phyloP scores from a whole-genome alignment of 1,140 invertebrate species.

The Mesaphorura yosii region DNA sequence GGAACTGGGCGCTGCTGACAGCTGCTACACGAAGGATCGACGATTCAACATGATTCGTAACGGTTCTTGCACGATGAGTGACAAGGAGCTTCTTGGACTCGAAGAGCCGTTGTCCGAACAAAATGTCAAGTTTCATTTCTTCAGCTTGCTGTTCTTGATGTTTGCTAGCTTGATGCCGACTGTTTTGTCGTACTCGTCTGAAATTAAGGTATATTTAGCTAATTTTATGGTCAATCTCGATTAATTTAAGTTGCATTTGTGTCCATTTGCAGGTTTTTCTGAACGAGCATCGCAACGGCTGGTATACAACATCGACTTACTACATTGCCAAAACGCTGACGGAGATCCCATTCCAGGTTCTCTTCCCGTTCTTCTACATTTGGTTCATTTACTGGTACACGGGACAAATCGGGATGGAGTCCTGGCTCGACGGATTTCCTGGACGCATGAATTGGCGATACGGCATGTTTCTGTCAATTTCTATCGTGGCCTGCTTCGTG shows the following conservation, averaged over 20 bases:
- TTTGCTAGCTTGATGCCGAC: slow-evolving; percentile 17
- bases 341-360: slow-evolving; percentile 9
- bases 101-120: not conserved
- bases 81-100: not conserved
- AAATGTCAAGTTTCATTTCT: slow-evolving; percentile 20
- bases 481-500: slow-evolving; percentile 3
- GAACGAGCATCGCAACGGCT: slow-evolving; percentile 14
- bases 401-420: slow-evolving; percentile 5
- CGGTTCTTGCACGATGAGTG: not conserved
- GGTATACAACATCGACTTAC: slow-evolving; percentile 8
- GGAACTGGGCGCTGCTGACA: slow-evolving; percentile 1
- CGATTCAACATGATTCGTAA: not conserved
- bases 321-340: slow-evolving; percentile 13
- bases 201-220: slow-evolving; percentile 9
- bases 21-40: not conserved
- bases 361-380: slow-evolving; percentile 2
- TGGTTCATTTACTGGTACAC: slow-evolving; percentile 9
- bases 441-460: no score
- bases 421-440: slow-evolving; percentile 2
- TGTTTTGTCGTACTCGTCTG: slow-evolving; percentile 11
- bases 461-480: not conserved
- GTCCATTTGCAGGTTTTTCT: slow-evolving; percentile 4
- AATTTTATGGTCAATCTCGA: no score
- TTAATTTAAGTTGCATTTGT: no score
- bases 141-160: slow-evolving; percentile 17